Conservation (phyloP, 2,888 invertebrate species). For the Bembecia ichneumoniformis region DNA sequence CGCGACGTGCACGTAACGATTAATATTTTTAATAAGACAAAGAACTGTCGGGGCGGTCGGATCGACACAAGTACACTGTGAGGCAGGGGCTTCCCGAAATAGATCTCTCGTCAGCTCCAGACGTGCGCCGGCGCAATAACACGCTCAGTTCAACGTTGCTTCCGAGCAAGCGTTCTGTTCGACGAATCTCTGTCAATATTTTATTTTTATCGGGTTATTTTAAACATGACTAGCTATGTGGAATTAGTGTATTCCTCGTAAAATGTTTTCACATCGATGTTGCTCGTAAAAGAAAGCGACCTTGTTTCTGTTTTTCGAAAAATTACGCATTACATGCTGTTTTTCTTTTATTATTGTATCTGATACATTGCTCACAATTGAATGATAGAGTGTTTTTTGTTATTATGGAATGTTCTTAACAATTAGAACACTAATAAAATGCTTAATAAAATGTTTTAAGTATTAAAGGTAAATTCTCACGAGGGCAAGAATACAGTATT, state of each 20-base stretch:
- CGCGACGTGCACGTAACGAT: slow-evolving; percentile 40
- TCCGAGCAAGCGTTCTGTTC: slow-evolving; percentile 29
- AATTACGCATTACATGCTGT: not conserved
- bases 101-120: slow-evolving; percentile 59
- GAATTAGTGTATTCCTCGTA: not conserved
- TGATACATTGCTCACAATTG: not conserved
- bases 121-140: slow-evolving; percentile 36
- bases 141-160: slow-evolving; percentile 25
- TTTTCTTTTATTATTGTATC: not conserved
- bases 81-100: slow-evolving; percentile 54
- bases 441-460: no score
- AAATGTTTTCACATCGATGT: not conserved
- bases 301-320: not conserved
- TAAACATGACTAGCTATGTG: slow-evolving; percentile 22
- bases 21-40: slow-evolving; percentile 61
- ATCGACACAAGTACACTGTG: slow-evolving; percentile 38
- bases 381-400: no score
- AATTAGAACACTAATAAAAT: no score
- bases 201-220: slow-evolving; percentile 58
- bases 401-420: no score
- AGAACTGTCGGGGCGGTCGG: slow-evolving; percentile 50
- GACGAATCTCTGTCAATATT: slow-evolving; percentile 46
- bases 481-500: no score
- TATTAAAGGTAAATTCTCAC: no score
- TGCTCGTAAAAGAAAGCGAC: not conserved